Conservation (phyloP, 2,113 vertebrate species). For the Centropristis striata region DNA sequence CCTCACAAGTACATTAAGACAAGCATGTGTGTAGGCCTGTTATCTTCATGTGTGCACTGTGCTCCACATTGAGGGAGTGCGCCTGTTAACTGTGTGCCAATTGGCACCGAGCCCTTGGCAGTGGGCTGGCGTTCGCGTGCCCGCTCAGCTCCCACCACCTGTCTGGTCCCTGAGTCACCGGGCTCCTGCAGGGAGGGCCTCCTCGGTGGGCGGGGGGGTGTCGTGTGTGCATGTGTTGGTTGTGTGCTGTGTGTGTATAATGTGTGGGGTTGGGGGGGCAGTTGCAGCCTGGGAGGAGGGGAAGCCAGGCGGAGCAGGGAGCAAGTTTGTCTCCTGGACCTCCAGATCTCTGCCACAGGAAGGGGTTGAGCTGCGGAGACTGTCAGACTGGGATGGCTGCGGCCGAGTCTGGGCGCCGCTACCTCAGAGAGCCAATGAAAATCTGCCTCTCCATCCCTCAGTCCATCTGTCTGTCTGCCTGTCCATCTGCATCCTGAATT, state of each 20-base stretch:
- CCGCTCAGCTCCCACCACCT: constrained; percentile 85
- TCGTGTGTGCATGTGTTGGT: constrained; percentile 22
- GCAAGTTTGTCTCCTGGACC: constrained; percentile 48
- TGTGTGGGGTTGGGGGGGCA: constrained; percentile 29
- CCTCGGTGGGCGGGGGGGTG: constrained; percentile 36
- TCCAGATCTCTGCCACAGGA: constrained; percentile 50
- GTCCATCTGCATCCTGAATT: constrained; percentile 78
- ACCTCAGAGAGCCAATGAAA: constrained; percentile 60
- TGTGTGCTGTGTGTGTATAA: constrained; percentile 36
- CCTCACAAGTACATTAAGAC: constrained; percentile 60
- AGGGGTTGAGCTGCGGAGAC: constrained; percentile 39
- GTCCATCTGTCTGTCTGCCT: constrained; percentile 80
- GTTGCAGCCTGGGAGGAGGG: constrained; percentile 27
- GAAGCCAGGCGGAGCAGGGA: constrained; percentile 47
- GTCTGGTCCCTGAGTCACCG: constrained; percentile 81
- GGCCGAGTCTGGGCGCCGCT: constrained; percentile 55
- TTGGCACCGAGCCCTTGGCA: constrained; percentile 83
- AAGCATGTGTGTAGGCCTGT: constrained; percentile 66
- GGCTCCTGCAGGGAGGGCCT: constrained; percentile 68
- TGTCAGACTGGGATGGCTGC: constrained; percentile 51
- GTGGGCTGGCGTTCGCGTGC: constrained; percentile 67
- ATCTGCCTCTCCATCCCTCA: constrained; percentile 67
- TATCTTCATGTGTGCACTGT: constrained; percentile 78
- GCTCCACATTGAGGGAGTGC: constrained; percentile 74
- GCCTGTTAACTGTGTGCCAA: constrained; percentile 79